Percentiles rank a stretch among this genome's conserved stretches.
Evolutionary conservation across 1,140 invertebrate genomes (phyloP).

Genomic region (Drosophila melanogaster): DNA sequence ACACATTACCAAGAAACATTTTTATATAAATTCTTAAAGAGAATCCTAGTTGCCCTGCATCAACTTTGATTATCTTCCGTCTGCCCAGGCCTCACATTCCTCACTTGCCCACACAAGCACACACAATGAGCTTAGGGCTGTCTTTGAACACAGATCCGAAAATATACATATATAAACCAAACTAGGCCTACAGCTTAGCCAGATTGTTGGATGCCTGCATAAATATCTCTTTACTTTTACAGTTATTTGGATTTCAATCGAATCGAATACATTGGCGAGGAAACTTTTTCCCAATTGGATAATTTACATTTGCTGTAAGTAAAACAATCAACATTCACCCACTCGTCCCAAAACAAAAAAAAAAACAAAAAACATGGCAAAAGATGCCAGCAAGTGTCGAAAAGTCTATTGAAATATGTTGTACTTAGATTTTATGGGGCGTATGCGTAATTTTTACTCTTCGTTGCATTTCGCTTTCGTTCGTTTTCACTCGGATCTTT

Average conservation of each 20-base stretch:
- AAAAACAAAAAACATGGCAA: constrained; percentile 20
- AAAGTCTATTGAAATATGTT: constrained; percentile 83
- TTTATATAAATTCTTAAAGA: not conserved
- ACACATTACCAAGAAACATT: not conserved
- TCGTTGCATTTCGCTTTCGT: constrained; percentile 76
- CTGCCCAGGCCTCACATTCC: constrained; percentile 1
- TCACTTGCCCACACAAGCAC: constrained; percentile 21
- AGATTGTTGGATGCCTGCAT: constrained; percentile 38
- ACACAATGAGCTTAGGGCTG: constrained; percentile 1
- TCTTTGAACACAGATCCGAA: not conserved
- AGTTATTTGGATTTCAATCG: constrained; percentile 85
- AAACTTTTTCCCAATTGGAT: constrained; percentile 84
- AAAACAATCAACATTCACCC: constrained; percentile 24
- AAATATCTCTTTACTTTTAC: constrained; percentile 59
- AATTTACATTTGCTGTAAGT: constrained; percentile 85
- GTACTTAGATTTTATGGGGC: constrained; percentile 82
- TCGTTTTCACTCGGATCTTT: constrained; percentile 32
- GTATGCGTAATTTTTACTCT: constrained; percentile 83
- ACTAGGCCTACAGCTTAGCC: constrained; percentile 20
- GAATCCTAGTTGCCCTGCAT: not conserved
- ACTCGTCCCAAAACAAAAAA: not conserved
- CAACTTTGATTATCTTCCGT: constrained; percentile 12
- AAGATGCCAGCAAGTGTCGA: constrained; percentile 65
- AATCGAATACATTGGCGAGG: constrained; percentile 84
- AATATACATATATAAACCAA: constrained; percentile 18